Evolutionary conservation across 2,113 vertebrate genomes (phyloP), one percentile per base, ranked within the genome.

Genomic region (Eulemur rufifrons): DNA sequence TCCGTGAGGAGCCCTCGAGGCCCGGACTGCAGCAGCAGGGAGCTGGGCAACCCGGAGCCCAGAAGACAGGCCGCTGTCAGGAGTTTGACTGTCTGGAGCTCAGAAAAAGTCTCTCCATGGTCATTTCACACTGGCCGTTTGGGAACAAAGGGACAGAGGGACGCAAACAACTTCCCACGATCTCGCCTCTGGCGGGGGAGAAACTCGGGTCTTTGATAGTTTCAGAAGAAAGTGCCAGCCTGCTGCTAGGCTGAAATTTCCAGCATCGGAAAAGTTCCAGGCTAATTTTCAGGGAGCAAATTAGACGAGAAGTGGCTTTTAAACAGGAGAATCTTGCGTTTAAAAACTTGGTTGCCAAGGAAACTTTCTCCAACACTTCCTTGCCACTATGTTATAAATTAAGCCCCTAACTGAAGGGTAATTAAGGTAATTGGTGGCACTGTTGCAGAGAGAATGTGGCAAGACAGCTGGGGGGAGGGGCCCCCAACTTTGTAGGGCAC

Each of bases 311-410:
- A 98, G 96, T 77, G 17, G 96, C 97, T 98, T 97, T 98, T 95
- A 95, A 95, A 94, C 95, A 96, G 37, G 95, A 98, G 97, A 97
- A 95, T 89, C 97, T 92, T 97, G 93, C 96, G 98, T 98, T 98
- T 97, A 95, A 97, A 98, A 94, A 96, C 97, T 98, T 98, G 97
- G 98, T 98, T 98, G 91, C 98, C 97, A 98, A 95, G 98, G 98
- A 97, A 98, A 99, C 98, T 6, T 97, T 97, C 97, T 97, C 97
- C 95, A 82, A 73, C 68, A 64, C 93, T 95, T 97, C 85, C 94
- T 17, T 82, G 74, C 93, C 6, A 97, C 95, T 73, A 2, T 37
- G 10, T 73, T 96, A 95, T 98, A 98, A 97, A 96, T 98, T 96
- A 95, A 98, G 90, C 90, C 98, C 92, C 82, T 89, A 95, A 56